These are phyloP conservation scores for Corythaeola cristata DNA, from an alignment of 2,113 vertebrate species.

Conservation along the genomic window DNA sequence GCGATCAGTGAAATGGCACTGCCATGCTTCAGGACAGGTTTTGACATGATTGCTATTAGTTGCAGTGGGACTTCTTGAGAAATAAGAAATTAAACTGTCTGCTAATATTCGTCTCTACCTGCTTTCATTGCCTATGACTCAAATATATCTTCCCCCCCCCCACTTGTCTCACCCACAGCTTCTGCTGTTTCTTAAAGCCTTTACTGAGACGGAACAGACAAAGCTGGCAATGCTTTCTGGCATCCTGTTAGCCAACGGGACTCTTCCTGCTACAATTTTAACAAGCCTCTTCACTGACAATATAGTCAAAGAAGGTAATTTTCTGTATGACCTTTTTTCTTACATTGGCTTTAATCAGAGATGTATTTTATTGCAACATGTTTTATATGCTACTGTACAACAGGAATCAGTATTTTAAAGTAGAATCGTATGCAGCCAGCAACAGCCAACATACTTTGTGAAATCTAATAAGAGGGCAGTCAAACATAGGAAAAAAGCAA, in stretches of 20 bases:
- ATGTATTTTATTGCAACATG: neutral
- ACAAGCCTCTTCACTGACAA: constrained; percentile 92
- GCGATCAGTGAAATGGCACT: neutral
- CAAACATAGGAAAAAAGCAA: neutral
- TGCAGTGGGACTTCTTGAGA: neutral
- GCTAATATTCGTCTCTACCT: neutral
- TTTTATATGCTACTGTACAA: neutral
- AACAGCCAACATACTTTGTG: neutral
- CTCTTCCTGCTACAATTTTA: constrained; percentile 85
- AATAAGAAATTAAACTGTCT: neutral
- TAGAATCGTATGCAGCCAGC: neutral
- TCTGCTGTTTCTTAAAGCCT: constrained; percentile 92
- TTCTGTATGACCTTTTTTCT: neutral
- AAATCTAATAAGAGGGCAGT: neutral
- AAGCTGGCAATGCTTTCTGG: constrained; percentile 91
- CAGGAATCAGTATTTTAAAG: neutral
- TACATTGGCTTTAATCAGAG: neutral
- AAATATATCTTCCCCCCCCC: neutral
- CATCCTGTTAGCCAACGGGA: constrained; percentile 84
- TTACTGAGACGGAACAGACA: constrained; percentile 88
- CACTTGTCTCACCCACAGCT: constrained; percentile 75
- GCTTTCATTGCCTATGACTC: neutral
- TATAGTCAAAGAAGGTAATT: constrained; percentile 90
- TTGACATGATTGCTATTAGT: neutral
- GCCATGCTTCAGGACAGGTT: neutral